Evolutionary conservation across 2,888 invertebrate genomes (phyloP).

Genomic region (Lathronympha strigana): DNA sequence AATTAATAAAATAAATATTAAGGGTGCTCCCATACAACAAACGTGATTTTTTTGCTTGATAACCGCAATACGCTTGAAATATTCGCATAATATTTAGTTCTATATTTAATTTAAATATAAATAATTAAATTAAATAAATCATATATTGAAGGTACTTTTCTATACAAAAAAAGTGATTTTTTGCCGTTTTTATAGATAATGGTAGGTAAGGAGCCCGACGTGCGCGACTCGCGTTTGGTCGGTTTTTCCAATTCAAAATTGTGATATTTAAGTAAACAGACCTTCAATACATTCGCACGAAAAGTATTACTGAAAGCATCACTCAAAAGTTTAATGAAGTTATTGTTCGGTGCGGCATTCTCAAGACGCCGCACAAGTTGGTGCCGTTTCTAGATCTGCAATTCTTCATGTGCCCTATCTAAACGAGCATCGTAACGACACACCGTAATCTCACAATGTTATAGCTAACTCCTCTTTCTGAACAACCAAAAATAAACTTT

Average conservation of each 20-base stretch:
- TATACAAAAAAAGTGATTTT: no score
- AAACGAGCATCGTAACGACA: constrained; percentile 82
- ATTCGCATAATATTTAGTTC: no score
- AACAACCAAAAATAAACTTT: constrained; percentile 41
- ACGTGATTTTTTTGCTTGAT: no score
- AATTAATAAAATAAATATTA: no score
- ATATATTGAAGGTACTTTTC: no score
- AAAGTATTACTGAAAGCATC: constrained; percentile 10
- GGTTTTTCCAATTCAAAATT: background rate
- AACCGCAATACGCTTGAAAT: no score
- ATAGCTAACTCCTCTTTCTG: constrained; percentile 49
- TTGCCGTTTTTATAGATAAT: no score
- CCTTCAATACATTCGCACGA: background rate
- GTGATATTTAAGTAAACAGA: background rate
- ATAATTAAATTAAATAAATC: no score
- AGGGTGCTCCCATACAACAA: no score
- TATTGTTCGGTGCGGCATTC: constrained; percentile 14
- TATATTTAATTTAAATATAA: no score
- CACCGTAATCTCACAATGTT: constrained; percentile 76
- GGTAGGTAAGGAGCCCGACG: no score
- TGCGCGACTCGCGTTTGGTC: no score
- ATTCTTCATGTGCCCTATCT: constrained; percentile 80
- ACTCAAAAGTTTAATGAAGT: constrained; percentile 28
- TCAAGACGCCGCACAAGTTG: constrained; percentile 53
- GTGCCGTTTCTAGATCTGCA: constrained; percentile 72